These are phyloP conservation scores for Ochropleura plecta DNA, from an alignment of 2,888 invertebrate species.

Conservation along the genomic window DNA sequence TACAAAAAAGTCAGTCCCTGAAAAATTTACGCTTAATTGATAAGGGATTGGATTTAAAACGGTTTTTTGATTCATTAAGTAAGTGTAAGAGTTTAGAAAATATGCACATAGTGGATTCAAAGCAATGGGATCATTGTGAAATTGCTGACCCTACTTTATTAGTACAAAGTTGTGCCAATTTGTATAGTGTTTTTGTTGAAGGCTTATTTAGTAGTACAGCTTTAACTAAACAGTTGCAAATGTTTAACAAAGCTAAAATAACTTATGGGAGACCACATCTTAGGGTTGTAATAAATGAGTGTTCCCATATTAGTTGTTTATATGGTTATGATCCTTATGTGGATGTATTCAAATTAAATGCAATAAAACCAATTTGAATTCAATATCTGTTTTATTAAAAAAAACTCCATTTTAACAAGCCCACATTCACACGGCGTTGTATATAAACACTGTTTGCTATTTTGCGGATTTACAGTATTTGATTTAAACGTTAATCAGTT, in stretches of 20 bases:
- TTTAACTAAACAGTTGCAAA: slow-evolving; percentile 64
- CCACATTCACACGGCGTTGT: background rate
- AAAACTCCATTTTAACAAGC: slow-evolving; percentile 9
- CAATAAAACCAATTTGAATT: slow-evolving; percentile 72
- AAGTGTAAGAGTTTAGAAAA: slow-evolving; percentile 81
- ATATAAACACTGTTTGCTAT: background rate
- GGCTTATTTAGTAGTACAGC: slow-evolving; percentile 68
- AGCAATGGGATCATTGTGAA: slow-evolving; percentile 59
- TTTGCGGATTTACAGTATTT: background rate
- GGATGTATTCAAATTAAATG: slow-evolving; percentile 76
- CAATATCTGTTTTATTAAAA: slow-evolving; percentile 29
- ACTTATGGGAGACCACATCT: slow-evolving; percentile 70
- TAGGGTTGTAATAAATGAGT: slow-evolving; percentile 67
- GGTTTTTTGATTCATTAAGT: slow-evolving; percentile 76
- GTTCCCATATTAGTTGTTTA: slow-evolving; percentile 52
- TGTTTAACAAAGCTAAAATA: slow-evolving; percentile 73
- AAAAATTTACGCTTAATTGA: slow-evolving; percentile 81
- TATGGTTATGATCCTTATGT: slow-evolving; percentile 76
- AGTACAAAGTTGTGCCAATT: slow-evolving; percentile 76
- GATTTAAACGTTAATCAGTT: background rate
- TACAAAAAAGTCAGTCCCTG: slow-evolving; percentile 74
- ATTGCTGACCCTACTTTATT: slow-evolving; percentile 73
- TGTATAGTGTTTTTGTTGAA: slow-evolving; percentile 78
- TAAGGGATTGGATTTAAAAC: slow-evolving; percentile 75
- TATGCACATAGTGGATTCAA: slow-evolving; percentile 75